Evolutionary conservation across 2,888 invertebrate species (phyloP), one percentile per base, ranked within the genome.

Genomic region (Adelphocoris suturalis): DNA sequence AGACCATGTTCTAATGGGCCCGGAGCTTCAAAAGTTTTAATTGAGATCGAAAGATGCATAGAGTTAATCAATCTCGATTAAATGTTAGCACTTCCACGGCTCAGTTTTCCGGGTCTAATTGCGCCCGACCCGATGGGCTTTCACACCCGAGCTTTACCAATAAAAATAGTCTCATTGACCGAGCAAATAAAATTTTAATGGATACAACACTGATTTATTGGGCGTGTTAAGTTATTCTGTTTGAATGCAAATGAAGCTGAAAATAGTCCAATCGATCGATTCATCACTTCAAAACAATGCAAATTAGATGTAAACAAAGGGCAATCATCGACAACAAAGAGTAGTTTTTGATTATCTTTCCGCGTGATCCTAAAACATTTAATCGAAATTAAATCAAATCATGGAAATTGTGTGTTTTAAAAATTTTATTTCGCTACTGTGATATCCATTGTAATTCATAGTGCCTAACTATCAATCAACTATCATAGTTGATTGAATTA

Each of bases 41-140:
- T 88, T 88, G 88, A 88, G 88, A 88, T 78, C 88, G 78, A 80
- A 52, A 80, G 76, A 88, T 78, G 52, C 88, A 68, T 78, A 76
- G 86, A 86, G 78, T 28, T 88, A 80, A 88, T 88, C 88, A 88
- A 88, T 88, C 78, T 88, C 88, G 78, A 88, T 88, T 88, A 78
- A 68, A 52, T 76, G 76, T 46, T 61, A 19, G 27, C 61, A 55
- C 23, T 55, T 85, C 61, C 16, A 37, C 37, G 4, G 68, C 27
- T 27, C 61, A 61, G 23, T 27, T 68, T 68, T 19, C 68, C 19
- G 23, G 27, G 68, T 68, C 3, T 68, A 68, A 68, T 68, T 68
- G 68, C 23, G 19, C 19, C 57, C 5, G 57, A 57, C 57, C 14
- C 57, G n/a, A n/a, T n/a, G n/a, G 57, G 57, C 19, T 57, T 57